These are phyloP conservation scores for Piprites chloris DNA, from an alignment of 2,113 vertebrate species.

Conservation along the genomic window DNA sequence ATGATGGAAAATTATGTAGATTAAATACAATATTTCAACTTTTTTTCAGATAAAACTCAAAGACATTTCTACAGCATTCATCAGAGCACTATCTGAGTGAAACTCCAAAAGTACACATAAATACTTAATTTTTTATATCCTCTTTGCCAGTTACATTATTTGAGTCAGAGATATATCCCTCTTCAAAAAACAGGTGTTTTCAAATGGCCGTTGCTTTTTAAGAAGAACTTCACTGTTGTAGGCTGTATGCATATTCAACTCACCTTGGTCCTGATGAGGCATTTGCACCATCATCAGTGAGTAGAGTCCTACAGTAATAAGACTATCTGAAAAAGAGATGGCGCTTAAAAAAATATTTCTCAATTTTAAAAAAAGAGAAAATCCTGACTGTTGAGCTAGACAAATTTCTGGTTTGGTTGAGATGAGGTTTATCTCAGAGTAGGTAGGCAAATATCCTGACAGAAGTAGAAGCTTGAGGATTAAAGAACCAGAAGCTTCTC, in stretches of 20 bases:
- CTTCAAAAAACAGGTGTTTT: not conserved
- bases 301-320: not conserved
- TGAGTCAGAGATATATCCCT: not conserved
- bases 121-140: not conserved
- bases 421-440: not conserved
- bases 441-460: not conserved
- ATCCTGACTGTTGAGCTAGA: not conserved
- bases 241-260: not conserved
- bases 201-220: not conserved
- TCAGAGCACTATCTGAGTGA: not conserved
- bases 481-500: not conserved
- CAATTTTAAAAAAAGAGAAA: not conserved
- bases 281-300: not conserved
- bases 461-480: not conserved
- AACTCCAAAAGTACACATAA: not conserved
- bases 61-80: not conserved
- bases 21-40: not conserved
- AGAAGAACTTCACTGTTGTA: not conserved
- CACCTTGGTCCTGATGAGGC: not conserved
- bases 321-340: not conserved
- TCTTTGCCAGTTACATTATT: not conserved
- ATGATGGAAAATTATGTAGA: not conserved
- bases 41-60: not conserved
- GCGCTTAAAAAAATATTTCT: not conserved
- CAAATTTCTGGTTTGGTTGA: not conserved